Evolutionary conservation across 2,113 vertebrate species (phyloP), one percentile per base, ranked within the genome.

Genomic region (Phycodurus eques): DNA sequence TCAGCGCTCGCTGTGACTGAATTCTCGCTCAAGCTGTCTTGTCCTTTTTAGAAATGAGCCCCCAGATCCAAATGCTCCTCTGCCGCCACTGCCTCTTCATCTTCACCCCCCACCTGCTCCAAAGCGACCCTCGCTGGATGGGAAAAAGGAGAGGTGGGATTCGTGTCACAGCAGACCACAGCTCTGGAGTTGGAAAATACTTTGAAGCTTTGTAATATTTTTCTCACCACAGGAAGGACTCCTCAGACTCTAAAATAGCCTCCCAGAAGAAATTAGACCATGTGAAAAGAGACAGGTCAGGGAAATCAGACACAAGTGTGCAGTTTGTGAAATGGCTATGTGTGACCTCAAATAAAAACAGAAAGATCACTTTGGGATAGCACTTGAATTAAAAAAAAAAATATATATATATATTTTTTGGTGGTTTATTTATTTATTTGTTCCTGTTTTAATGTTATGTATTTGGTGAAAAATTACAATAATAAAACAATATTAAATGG

Each of bases 241-340:
- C 78, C 0, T 57, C 81, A 61, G 88, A 91, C 46, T 82, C 83
- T 15, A 92, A 89, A 76, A 69, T 72, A 31, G 67, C 79, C 19
- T 17, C 82, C 20, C 82, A 86, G 79, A 92, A 81, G 76, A 82
- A 71, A 0, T 76, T 89, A 44, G 89, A 87, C 11, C 84, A 77
- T 6, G 71, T 74, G 57, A 92, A 90, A 73, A 91, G 80, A 85
- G 87, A 91, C 57, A 93, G 93, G 92, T 93, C 74, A 39, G 87
- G 27, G 57, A 67, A 72, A 62, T 71, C 84, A 71, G 31, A 75
- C 54, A 47, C 1, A 42, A 69, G 71, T 15, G 44, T 57, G 54
- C 20, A 57, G 47, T 70, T 31, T 47, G 56, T 75, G 61, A 17
- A 63, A 56, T 54, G 53, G 53, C 3, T n/a, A 3, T 61, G 31